These are phyloP conservation scores for Tribolium freemani DNA, from an alignment of 2,888 invertebrate genomes.

Conservation along the genomic window DNA sequence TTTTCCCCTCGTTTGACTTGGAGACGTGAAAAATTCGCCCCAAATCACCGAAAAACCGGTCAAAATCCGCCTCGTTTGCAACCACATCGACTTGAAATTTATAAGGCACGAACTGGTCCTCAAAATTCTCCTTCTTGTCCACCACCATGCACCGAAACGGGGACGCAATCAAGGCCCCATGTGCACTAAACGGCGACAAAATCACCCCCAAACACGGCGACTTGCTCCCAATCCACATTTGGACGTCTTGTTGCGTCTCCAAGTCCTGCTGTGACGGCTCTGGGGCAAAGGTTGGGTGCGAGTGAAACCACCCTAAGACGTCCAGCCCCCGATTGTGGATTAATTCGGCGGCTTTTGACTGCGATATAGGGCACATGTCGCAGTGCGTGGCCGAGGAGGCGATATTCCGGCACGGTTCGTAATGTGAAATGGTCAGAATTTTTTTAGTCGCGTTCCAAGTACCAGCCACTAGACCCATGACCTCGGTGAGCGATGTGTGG, in stretches of 20 bases:
- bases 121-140: constrained; percentile 62
- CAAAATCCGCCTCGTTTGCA: constrained; percentile 62
- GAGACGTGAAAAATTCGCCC: constrained; percentile 60
- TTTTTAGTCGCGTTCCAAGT: constrained; percentile 62
- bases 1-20: constrained; percentile 53
- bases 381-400: constrained; percentile 78
- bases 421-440: constrained; percentile 69
- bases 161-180: constrained; percentile 70
- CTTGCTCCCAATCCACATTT: constrained; percentile 70
- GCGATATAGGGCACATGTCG: constrained; percentile 83
- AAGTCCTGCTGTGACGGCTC: constrained; percentile 80
- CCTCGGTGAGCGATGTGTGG: constrained; percentile 78
- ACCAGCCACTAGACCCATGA: constrained; percentile 83
- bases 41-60: constrained; percentile 66
- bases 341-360: constrained; percentile 74
- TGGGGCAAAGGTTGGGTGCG: constrained; percentile 80
- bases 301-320: constrained; percentile 84
- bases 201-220: constrained; percentile 76
- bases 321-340: constrained; percentile 66
- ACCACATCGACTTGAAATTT: constrained; percentile 70
- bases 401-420: constrained; percentile 77
- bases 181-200: constrained; percentile 75
- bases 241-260: constrained; percentile 75
- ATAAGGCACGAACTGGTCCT: constrained; percentile 68
- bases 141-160: constrained; percentile 74